These are phyloP conservation scores for Cyaniris semiargus DNA, from an alignment of 2,888 invertebrate species.

Conservation along the genomic window DNA sequence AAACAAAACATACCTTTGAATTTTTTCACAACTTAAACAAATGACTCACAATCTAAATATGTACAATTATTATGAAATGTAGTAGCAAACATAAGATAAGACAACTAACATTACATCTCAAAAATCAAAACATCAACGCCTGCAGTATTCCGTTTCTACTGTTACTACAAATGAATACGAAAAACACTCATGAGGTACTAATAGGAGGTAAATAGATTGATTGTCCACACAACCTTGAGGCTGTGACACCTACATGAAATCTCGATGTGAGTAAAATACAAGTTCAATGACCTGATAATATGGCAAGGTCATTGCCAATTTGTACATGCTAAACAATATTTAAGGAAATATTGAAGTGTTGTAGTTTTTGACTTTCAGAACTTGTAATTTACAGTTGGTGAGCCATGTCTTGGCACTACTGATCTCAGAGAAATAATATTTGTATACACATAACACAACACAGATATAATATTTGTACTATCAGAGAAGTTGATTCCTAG, in stretches of 20 bases:
- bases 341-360: neutral
- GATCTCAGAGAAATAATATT: no score
- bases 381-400: no score
- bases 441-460: no score
- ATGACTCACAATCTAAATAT: neutral
- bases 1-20: slow-evolving; percentile 35
- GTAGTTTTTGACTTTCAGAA: neutral
- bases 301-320: slow-evolving; percentile 51
- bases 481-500: no score
- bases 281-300: slow-evolving; percentile 56
- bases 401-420: no score
- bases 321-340: neutral
- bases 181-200: slow-evolving; percentile 15
- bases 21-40: neutral
- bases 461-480: no score
- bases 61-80: neutral
- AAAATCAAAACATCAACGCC: neutral
- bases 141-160: neutral
- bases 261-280: slow-evolving; percentile 43
- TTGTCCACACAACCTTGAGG: slow-evolving; percentile 60
- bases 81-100: no score
- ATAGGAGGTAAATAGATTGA: slow-evolving; percentile 20
- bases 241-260: slow-evolving; percentile 66
- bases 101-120: neutral
- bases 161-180: slow-evolving; percentile 3